These are phyloP conservation scores for Dicranocentrus wangi DNA, from an alignment of 2,888 invertebrate species.

Conservation along the genomic window DNA sequence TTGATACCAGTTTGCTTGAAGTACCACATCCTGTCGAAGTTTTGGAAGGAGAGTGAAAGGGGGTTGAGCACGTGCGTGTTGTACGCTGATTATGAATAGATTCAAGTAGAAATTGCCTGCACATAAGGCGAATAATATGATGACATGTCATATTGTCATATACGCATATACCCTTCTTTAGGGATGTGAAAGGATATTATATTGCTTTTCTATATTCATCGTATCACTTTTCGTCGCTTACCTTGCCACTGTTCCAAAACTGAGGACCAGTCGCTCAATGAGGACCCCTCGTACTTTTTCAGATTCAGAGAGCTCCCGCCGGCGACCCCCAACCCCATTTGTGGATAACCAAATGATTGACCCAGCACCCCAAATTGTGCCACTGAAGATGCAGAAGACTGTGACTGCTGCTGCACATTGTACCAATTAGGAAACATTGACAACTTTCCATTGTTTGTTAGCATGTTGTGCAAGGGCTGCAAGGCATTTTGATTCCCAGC, in stretches of 20 bases:
- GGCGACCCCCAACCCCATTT: neutral
- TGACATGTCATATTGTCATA: neutral
- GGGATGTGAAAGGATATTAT: too few species aligned
- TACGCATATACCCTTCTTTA: neutral
- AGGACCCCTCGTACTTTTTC: conserved; percentile 27
- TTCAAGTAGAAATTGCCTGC: conserved; percentile 70
- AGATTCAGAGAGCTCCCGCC: neutral
- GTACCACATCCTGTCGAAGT: conserved; percentile 66
- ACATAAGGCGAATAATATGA: neutral
- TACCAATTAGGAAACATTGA: neutral
- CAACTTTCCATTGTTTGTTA: conserved; percentile 7
- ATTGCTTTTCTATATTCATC: too few species aligned
- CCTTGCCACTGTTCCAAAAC: conserved; percentile 61
- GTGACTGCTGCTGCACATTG: neutral
- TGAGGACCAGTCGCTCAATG: conserved; percentile 26
- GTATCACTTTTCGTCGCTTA: too few species aligned
- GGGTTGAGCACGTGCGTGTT: conserved; percentile 70
- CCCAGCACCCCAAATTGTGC: neutral
- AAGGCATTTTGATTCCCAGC: neutral
- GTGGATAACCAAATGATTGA: conserved; percentile 9
- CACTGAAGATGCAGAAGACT: neutral
- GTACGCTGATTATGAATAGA: conserved; percentile 69
- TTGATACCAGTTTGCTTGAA: conserved; percentile 69
- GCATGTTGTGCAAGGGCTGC: conserved; percentile 33
- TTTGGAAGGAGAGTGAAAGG: conserved; percentile 69